Conservation (phyloP, 2,113 vertebrate species). For the Sinocyclocheilus anshuiensis region DNA sequence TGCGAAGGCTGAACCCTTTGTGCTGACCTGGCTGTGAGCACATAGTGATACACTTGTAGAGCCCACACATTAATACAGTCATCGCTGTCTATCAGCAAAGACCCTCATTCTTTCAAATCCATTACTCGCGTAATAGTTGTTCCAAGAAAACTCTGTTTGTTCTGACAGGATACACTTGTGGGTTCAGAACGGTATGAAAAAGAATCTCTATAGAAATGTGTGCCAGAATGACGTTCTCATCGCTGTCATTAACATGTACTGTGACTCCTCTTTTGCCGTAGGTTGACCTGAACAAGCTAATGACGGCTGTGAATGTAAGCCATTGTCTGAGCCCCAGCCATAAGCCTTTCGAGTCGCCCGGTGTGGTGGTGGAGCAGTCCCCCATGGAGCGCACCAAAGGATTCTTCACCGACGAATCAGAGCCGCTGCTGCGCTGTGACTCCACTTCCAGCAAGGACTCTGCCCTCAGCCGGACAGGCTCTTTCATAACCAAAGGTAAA, state of each 20-base stretch:
- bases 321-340: constrained; percentile 78
- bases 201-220: background rate
- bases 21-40: constrained; percentile 3
- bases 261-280: constrained; percentile 58
- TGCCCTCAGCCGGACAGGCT: constrained; percentile 90
- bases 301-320: constrained; percentile 79
- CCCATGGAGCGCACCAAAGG: constrained; percentile 87
- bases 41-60: constrained; percentile 26
- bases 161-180: background rate
- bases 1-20: constrained; percentile 9
- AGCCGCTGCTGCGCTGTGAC: constrained; percentile 94
- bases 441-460: constrained; percentile 97
- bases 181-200: background rate
- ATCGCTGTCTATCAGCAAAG: background rate
- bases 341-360: constrained; percentile 76
- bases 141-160: constrained; percentile 21
- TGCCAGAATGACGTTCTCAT: background rate
- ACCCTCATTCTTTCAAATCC: background rate
- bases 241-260: background rate
- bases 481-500: constrained; percentile 99
- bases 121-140: constrained; percentile 5
- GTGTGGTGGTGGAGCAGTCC: constrained; percentile 81
- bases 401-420: constrained; percentile 93
- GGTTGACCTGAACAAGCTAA: constrained; percentile 89
- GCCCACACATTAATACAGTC: constrained; percentile 12